phyloP scores from a whole-genome alignment of 2,888 invertebrate species.

The Cryptocephalus moraei region DNA sequence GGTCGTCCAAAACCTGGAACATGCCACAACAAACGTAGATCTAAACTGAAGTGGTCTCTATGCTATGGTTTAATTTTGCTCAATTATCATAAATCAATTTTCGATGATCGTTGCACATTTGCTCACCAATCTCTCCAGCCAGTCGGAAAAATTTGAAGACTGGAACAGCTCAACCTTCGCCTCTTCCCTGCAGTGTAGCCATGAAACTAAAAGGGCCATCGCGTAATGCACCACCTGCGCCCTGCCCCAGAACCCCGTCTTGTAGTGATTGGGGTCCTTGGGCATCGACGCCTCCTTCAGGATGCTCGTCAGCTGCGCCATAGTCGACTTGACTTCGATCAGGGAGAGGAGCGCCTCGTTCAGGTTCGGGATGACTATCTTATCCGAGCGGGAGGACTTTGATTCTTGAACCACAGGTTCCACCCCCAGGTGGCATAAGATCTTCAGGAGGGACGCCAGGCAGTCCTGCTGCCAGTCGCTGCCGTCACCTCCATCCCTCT shows the following conservation, averaged over 20 bases:
- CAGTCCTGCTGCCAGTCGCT: slow-evolving; percentile 94
- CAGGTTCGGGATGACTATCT: slow-evolving; percentile 57
- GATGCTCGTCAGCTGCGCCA: slow-evolving; percentile 76
- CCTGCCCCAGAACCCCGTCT: slow-evolving; percentile 87
- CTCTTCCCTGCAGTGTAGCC: slow-evolving; percentile 79
- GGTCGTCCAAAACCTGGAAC: slow-evolving; percentile 65
- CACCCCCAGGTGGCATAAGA: slow-evolving; percentile 79
- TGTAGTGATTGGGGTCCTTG: slow-evolving; percentile 72
- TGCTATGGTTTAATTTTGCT: too few relatives aligned
- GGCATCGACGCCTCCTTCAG: slow-evolving; percentile 76
- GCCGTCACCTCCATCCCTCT: slow-evolving; percentile 62
- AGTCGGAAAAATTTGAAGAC: slow-evolving; percentile 62
- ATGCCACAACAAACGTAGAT: neutral
- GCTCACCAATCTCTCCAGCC: slow-evolving; percentile 64
- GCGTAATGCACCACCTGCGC: slow-evolving; percentile 86
- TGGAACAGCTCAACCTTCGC: slow-evolving; percentile 69
- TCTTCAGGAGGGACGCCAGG: slow-evolving; percentile 73
- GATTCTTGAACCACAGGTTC: slow-evolving; percentile 39
- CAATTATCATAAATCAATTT: too few relatives aligned
- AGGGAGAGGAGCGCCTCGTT: slow-evolving; percentile 71
- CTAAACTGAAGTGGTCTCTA: too few relatives aligned
- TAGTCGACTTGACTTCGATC: slow-evolving; percentile 75
- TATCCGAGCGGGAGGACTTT: slow-evolving; percentile 43
- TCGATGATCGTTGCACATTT: too few relatives aligned
- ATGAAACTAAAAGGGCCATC: slow-evolving; percentile 84